Evolutionary conservation across 2,888 invertebrate genomes (phyloP), one percentile per base, ranked within the genome.

Genomic region (Standfussiana lucernea): DNA sequence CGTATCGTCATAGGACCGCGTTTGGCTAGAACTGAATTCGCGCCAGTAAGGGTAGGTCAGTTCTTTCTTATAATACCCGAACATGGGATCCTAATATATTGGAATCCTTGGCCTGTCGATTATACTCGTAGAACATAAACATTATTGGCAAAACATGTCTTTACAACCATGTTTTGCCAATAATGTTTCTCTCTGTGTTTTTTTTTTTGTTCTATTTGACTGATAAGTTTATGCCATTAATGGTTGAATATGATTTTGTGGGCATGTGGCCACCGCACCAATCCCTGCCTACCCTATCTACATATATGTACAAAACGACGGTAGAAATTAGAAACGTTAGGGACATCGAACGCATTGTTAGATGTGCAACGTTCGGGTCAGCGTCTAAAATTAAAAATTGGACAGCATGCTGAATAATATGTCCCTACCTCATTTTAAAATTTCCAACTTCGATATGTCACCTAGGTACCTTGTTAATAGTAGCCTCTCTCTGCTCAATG

Each of bases 401-500:
- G 32, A 28, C 3, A 18, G 53, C 53, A 53, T 53, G 53, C n/a
- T 13, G 7, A 28, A 56, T 50, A 6, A 56, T 28, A 56, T 7
- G 7, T 56, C 28, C 56, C 56, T 28, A 56, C 56, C 24, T n/a
- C 3, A 21, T 32, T 59, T 59, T 3, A 32, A 64, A 62, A 40
- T 62, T 7, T n/a, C 24, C 1, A 62, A 62, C 6, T 24, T 37
- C n/a, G 37, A 40, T 3, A 64, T 37, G 37, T 13, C 40, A 32
- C 35, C 28, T 68, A n/a, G n/a, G n/a, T n/a, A 83, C 97, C 93
- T 97, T 97, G 47, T 95, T 95, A 64, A 97, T 93, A 53, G 97
- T 91, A n/a, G 97, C 96, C 90, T 98, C 98, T 24, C 98, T 93
- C 80, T 96, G 95, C 91, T 98, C 97, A 69, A 98, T 96, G 21